Evolutionary conservation across 1,140 invertebrate species (phyloP).

Genomic region (Andrena cerasifolii): DNA sequence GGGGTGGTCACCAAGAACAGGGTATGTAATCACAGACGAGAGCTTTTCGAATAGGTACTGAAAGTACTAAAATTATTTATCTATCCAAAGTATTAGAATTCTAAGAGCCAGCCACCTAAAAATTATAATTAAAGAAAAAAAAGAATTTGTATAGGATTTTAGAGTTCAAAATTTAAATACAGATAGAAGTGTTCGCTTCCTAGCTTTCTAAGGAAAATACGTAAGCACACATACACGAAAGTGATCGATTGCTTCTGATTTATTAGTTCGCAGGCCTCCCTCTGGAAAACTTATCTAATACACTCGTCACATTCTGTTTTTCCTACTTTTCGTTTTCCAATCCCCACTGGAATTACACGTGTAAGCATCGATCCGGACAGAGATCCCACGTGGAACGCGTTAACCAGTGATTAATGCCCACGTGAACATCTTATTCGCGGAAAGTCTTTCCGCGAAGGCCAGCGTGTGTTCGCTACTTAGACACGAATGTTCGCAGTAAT

Average conservation of each 20-base stretch:
- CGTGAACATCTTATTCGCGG: slow-evolving; percentile 34
- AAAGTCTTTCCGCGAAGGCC: slow-evolving; percentile 21
- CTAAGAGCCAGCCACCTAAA: too few species aligned
- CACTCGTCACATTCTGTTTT: background rate
- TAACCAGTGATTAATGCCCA: slow-evolving; percentile 28
- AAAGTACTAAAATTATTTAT: too few species aligned
- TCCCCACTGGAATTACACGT: background rate
- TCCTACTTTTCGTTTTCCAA: background rate
- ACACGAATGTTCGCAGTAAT: slow-evolving; percentile 30
- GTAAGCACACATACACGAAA: too few species aligned
- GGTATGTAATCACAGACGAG: too few species aligned
- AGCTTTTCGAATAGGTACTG: too few species aligned
- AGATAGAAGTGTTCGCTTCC: too few species aligned
- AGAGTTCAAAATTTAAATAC: too few species aligned
- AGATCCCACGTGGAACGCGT: background rate
- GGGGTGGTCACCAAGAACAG: background rate
- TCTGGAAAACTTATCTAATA: background rate
- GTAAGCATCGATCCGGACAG: background rate
- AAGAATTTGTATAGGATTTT: too few species aligned
- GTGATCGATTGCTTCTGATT: background rate
- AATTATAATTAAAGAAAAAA: too few species aligned
- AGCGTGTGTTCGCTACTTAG: slow-evolving; percentile 1
- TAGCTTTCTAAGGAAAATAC: too few species aligned
- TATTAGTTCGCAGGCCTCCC: background rate
- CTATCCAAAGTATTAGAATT: too few species aligned